Evolutionary conservation across 1,140 invertebrate genomes (phyloP).

Genomic region (Drosophila subpulchrella): DNA sequence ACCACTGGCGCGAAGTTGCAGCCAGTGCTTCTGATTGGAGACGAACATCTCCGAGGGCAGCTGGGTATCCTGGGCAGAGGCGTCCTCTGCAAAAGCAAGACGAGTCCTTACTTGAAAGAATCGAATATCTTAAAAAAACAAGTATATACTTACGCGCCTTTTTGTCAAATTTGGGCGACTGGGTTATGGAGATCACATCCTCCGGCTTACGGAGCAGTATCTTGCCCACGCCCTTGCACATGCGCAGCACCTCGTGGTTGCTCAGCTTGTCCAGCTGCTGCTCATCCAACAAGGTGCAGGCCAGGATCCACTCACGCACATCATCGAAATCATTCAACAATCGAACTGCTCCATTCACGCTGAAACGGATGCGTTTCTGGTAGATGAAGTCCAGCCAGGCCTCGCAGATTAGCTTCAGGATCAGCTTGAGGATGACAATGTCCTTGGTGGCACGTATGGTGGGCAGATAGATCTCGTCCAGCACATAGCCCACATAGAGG

Average conservation of each 20-base stretch:
- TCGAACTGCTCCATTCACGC: constrained; percentile 86
- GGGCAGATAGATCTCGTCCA: constrained; percentile 89
- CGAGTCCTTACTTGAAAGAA: neutral
- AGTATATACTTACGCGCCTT: constrained; percentile 65
- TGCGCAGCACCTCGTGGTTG: constrained; percentile 90
- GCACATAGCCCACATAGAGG: constrained; percentile 77
- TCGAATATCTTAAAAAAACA: no score
- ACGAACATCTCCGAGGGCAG: constrained; percentile 96
- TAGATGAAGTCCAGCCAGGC: constrained; percentile 94
- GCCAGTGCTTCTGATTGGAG: constrained; percentile 94
- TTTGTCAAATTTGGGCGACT: constrained; percentile 76
- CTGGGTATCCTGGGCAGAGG: constrained; percentile 84
- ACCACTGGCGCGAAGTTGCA: constrained; percentile 88
- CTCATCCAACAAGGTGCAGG: constrained; percentile 86
- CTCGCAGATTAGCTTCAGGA: constrained; percentile 92
- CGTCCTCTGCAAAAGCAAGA: constrained; percentile 47
- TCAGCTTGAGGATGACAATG: constrained; percentile 89
- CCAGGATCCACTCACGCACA: constrained; percentile 89
- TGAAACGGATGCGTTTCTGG: constrained; percentile 91
- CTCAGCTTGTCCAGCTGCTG: constrained; percentile 87
- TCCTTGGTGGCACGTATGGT: constrained; percentile 90
- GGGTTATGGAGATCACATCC: constrained; percentile 85
- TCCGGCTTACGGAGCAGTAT: constrained; percentile 90
- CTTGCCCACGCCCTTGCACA: constrained; percentile 92
- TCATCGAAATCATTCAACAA: constrained; percentile 90